phyloP scores from a whole-genome alignment of 2,888 invertebrate species.

The Habroteleia sp. region DNA sequence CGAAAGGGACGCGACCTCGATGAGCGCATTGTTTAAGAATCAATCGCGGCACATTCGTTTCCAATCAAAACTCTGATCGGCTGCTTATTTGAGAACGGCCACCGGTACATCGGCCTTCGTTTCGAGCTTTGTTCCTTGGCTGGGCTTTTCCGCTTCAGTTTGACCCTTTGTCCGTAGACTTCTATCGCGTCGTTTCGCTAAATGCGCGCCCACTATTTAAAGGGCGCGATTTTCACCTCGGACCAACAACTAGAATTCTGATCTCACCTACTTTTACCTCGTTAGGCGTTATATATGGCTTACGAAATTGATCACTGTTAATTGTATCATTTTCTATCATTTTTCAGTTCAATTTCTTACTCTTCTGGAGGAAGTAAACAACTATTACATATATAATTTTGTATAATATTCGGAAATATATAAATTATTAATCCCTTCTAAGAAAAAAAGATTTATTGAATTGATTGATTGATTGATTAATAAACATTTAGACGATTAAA shows the following conservation, averaged over 20 bases:
- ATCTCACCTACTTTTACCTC: too few species aligned
- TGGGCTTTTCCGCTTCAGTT: slow-evolving; percentile 7
- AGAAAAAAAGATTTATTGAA: too few species aligned
- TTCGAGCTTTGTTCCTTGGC: slow-evolving; percentile 38
- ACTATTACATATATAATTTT: too few species aligned
- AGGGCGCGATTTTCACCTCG: slow-evolving; percentile 51
- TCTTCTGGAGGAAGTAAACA: too few species aligned
- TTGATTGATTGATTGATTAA: too few species aligned
- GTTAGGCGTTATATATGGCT: too few species aligned
- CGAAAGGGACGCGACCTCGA: slow-evolving; percentile 64
- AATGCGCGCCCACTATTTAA: slow-evolving; percentile 29
- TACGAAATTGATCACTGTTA: too few species aligned
- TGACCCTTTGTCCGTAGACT: slow-evolving; percentile 19
- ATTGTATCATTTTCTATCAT: too few species aligned
- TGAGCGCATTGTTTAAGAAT: slow-evolving; percentile 76
- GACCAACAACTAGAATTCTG: slow-evolving; percentile 8
- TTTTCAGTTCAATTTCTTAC: too few species aligned
- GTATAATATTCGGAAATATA: too few species aligned
- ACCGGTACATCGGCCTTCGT: slow-evolving; percentile 12
- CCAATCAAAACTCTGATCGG: slow-evolving; percentile 54
- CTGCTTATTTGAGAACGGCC: slow-evolving; percentile 36
- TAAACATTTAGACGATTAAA: too few species aligned
- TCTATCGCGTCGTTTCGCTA: slow-evolving; percentile 43
- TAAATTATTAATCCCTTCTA: too few species aligned
- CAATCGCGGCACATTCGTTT: slow-evolving; percentile 69